A percentile compares a stretch with the other conserved stretches of the same genome.
Evolutionary conservation across 2,113 vertebrate genomes (phyloP).

Genomic region (Geococcyx californianus): DNA sequence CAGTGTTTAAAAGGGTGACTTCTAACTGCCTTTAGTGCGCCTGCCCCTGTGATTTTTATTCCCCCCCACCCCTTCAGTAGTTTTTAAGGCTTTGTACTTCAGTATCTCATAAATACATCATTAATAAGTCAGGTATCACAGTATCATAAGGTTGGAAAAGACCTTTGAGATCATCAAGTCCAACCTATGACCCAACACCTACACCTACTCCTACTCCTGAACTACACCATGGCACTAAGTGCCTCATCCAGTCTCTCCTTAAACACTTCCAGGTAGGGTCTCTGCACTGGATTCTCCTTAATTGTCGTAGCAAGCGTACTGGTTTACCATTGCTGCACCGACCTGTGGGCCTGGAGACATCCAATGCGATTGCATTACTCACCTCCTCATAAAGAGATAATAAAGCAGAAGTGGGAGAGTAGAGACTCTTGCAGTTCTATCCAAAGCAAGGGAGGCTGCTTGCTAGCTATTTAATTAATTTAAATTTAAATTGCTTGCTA

Average conservation of each 20-base stretch:
- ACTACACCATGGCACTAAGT: too few relatives aligned
- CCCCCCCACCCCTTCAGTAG: accelerated
- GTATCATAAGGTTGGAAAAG: too few relatives aligned
- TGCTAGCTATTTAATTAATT: not conserved
- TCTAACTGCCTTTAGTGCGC: not conserved
- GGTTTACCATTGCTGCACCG: not conserved
- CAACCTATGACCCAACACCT: too few relatives aligned
- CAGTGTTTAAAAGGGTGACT: not conserved
- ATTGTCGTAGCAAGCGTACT: too few relatives aligned
- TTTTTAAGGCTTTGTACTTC: not conserved
- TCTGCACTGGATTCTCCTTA: not conserved
- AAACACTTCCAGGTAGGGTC: too few relatives aligned
- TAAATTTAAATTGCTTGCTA: not conserved
- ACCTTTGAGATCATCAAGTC: too few relatives aligned
- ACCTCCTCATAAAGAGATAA: not conserved
- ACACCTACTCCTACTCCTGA: too few relatives aligned
- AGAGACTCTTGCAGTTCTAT: not conserved
- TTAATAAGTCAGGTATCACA: not conserved
- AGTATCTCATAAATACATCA: not conserved
- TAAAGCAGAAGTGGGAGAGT: not conserved
- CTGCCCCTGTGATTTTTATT: not conserved
- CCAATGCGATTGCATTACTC: accelerated
- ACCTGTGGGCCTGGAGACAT: not conserved
- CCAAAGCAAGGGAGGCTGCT: not conserved
- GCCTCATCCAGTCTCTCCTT: too few relatives aligned